These are phyloP conservation scores for Myiozetetes cayanensis DNA, from an alignment of 2,113 vertebrate species.

Conservation along the genomic window DNA sequence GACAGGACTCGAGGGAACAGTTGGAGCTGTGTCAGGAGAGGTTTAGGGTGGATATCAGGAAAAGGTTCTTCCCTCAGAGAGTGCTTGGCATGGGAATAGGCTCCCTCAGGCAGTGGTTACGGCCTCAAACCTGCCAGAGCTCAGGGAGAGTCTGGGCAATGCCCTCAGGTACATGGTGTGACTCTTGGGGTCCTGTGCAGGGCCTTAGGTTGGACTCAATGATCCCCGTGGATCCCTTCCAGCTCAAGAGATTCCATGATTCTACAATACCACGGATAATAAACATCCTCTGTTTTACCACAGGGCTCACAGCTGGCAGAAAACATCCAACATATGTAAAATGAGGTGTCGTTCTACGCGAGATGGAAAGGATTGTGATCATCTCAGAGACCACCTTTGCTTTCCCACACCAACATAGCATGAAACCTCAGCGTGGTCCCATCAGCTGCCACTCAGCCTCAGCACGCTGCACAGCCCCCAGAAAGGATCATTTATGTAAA, in stretches of 20 bases:
- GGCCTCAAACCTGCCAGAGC: background rate
- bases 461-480: rapidly evolving
- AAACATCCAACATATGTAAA: background rate
- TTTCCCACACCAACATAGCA: background rate
- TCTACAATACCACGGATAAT: background rate
- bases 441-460: background rate
- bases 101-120: background rate
- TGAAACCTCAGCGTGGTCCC: background rate
- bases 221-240: background rate
- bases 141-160: rapidly evolving
- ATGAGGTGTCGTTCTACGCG: rapidly evolving
- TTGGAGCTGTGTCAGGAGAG: background rate
- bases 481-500: background rate
- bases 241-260: background rate
- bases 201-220: background rate
- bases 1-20: background rate
- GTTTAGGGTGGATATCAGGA: rapidly evolving
- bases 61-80: background rate
- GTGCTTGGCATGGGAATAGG: background rate
- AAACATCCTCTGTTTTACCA: background rate
- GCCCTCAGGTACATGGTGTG: rapidly evolving
- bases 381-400: background rate
- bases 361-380: background rate
- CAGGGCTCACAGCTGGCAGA: background rate
- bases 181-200: background rate